Evolutionary conservation across 2,797 vertebrate species (phyloP).

Genomic region (Ctenochaetus hawaiiensis): DNA sequence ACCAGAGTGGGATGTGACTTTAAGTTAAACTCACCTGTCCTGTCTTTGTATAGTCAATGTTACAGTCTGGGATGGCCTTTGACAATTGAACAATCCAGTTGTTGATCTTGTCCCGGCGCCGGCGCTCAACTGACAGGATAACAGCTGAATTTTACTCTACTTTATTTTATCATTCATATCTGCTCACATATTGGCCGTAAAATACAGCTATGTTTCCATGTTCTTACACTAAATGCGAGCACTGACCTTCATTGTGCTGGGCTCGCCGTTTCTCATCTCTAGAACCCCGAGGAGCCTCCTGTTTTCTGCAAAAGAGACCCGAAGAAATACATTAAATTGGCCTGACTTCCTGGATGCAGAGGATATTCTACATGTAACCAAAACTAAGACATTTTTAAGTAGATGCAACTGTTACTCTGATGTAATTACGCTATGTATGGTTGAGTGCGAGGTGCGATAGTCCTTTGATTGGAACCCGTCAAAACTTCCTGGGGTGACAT

Average conservation of each 20-base stretch:
- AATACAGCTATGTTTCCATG: too few species aligned
- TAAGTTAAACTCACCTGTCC: constrained; percentile 87
- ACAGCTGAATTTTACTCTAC: neutral
- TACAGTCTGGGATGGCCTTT: constrained; percentile 94
- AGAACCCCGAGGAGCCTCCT: constrained; percentile 76
- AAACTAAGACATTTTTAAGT: neutral
- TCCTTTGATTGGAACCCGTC: constrained; percentile 90
- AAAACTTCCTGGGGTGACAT: constrained; percentile 97
- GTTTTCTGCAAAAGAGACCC: constrained; percentile 61
- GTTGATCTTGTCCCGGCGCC: constrained; percentile 95
- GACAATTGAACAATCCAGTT: constrained; percentile 98
- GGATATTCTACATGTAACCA: neutral
- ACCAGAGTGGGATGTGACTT: neutral
- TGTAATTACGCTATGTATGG: constrained; percentile 90
- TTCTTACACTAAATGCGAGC: too few species aligned
- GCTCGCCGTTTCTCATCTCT: constrained; percentile 79
- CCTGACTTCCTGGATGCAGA: neutral
- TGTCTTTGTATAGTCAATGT: constrained; percentile 93
- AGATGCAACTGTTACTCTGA: neutral
- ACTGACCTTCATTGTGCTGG: constrained; percentile 79
- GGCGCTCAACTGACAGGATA: constrained; percentile 89
- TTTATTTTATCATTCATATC: neutral
- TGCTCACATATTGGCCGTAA: neutral
- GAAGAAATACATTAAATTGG: neutral
- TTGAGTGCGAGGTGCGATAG: constrained; percentile 91